phyloP scores from a whole-genome alignment of 2,797 vertebrate genomes.

The Chrosomus eos region DNA sequence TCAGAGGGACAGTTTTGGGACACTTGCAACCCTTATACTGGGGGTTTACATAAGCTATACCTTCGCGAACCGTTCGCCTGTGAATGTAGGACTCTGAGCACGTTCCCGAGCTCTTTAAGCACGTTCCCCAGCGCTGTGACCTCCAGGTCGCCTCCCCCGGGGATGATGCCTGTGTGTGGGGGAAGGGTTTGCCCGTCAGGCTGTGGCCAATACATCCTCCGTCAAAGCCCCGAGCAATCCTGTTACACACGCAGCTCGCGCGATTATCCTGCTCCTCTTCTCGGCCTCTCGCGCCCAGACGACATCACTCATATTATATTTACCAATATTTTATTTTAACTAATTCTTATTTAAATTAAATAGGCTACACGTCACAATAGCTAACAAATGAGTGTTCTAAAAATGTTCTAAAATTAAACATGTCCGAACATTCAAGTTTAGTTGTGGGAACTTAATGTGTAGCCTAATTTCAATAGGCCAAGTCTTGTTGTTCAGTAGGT shows the following conservation, averaged over 20 bases:
- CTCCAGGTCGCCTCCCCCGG: constrained; percentile 52
- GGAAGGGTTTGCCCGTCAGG: constrained; percentile 50
- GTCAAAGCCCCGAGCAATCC: constrained; percentile 48
- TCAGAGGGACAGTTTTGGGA: not conserved
- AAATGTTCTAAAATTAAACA: not conserved
- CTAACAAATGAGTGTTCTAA: not conserved
- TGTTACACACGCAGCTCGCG: constrained; percentile 50
- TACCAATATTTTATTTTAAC: not conserved
- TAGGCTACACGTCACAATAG: not conserved
- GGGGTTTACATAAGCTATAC: not conserved
- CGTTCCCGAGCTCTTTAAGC: constrained; percentile 42
- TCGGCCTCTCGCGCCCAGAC: not conserved
- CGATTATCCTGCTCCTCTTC: constrained; percentile 32
- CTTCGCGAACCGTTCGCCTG: not conserved
- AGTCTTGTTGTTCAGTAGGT: not conserved
- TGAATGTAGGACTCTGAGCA: constrained; percentile 14
- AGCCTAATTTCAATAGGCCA: not conserved
- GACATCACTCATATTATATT: not conserved
- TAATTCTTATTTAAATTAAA: not conserved
- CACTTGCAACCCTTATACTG: not conserved
- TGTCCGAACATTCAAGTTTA: not conserved
- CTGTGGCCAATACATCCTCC: constrained; percentile 45
- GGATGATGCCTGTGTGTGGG: constrained; percentile 43
- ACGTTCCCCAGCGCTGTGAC: constrained; percentile 47
- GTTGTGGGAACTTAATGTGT: not conserved